Percentiles rank a stretch among this genome's conserved stretches.
Evolutionary conservation across 2,888 invertebrate genomes (phyloP).

Genomic region (Conus canariensis): DNA sequence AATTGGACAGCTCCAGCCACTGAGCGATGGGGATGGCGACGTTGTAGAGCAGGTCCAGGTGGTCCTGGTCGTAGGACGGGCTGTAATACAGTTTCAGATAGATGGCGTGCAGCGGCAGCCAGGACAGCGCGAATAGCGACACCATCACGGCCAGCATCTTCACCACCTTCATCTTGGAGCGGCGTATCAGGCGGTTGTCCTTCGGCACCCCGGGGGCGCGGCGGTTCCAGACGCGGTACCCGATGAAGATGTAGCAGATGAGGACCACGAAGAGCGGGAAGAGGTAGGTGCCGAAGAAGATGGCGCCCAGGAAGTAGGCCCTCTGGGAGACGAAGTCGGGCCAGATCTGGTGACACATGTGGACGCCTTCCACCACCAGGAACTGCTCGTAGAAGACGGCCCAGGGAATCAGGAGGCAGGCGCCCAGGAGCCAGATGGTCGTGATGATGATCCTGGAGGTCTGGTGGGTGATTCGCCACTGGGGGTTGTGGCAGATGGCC

Average conservation of each 20-base stretch:
- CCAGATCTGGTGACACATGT: conserved; percentile 82
- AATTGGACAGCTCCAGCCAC: conserved; percentile 96
- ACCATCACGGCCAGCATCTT: conserved; percentile 96
- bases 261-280: conserved; percentile 93
- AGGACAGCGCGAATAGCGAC: conserved; percentile 93
- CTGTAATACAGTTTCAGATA: conserved; percentile 85
- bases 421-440: conserved; percentile 92
- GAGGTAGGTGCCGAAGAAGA: conserved; percentile 92
- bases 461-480: conserved; percentile 92
- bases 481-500: conserved; percentile 96
- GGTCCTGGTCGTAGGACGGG: conserved; percentile 69
- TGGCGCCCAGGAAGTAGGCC: conserved; percentile 91
- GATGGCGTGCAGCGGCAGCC: conserved; percentile 92
- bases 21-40: conserved; percentile 90
- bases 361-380: conserved; percentile 43
- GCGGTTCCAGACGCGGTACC: conserved; percentile 92
- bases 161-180: conserved; percentile 91
- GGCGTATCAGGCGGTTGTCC: conserved; percentile 80
- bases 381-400: conserved; percentile 88
- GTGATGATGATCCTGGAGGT: conserved; percentile 92
- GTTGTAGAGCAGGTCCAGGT: conserved; percentile 86
- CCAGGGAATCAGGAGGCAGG: conserved; percentile 92
- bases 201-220: conserved; percentile 92
- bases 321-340: conserved; percentile 90
- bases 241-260: conserved; percentile 93